Percentiles rank a stretch among this genome's conserved stretches.
Evolutionary conservation across 92 coral and sea anemone species (phyloP).

Genomic region (Zoanthus sansibaricus): DNA sequence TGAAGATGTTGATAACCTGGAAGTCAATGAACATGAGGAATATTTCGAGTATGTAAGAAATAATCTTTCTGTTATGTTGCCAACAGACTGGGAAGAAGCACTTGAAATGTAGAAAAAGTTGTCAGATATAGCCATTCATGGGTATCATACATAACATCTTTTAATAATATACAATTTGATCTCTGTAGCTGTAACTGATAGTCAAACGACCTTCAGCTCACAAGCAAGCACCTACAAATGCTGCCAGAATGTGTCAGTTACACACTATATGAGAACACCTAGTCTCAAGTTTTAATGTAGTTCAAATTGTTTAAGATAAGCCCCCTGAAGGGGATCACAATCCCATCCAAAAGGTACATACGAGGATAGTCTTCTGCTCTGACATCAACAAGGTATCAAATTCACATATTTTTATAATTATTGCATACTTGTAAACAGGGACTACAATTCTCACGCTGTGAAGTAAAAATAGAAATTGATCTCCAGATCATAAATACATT

Average conservation of each 20-base stretch:
- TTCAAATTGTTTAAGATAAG: neutral
- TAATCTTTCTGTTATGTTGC: slow-evolving; percentile 28
- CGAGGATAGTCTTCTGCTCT: neutral
- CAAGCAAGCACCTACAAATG: neutral
- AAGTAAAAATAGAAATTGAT: neutral
- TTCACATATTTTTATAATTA: neutral
- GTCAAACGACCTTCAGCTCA: slow-evolving; percentile 1
- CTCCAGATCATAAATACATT: neutral
- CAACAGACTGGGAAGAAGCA: slow-evolving; percentile 41
- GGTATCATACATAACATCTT: slow-evolving; percentile 23
- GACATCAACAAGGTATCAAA: neutral
- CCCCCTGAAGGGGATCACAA: neutral
- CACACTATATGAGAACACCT: neutral
- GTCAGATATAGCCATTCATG: slow-evolving; percentile 43
- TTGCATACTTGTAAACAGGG: neutral
- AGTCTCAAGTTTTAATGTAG: neutral
- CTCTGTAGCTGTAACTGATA: slow-evolving; percentile 4
- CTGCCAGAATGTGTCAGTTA: slow-evolving; percentile 1
- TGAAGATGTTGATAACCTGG: neutral
- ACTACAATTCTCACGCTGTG: neutral
- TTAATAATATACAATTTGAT: neutral
- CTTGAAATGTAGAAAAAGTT: slow-evolving; percentile 30
- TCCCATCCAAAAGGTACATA: neutral
- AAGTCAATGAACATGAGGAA: slow-evolving; percentile 26
- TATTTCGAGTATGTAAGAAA: slow-evolving; percentile 38